Conservation (phyloP, 2,113 vertebrate genomes). For the Phylloscopus whistleri region DNA sequence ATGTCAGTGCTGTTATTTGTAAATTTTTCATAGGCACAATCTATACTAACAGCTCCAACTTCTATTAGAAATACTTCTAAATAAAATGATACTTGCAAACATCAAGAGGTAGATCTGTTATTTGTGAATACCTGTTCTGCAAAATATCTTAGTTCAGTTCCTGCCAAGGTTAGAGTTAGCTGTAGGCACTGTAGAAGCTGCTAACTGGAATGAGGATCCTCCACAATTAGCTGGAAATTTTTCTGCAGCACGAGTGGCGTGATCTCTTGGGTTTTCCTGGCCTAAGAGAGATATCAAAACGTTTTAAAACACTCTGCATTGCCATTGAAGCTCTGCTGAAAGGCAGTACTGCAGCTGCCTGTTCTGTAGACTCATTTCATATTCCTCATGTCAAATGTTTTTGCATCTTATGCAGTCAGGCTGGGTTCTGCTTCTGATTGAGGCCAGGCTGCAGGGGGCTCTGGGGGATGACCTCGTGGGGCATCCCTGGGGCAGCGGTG, state of each 20-base stretch:
- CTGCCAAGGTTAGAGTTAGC: background rate
- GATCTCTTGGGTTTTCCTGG: background rate
- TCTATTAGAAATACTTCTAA: background rate
- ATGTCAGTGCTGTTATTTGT: background rate
- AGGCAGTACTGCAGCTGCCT: background rate
- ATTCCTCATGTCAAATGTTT: background rate
- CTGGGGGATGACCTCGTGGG: background rate
- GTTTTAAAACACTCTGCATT: background rate
- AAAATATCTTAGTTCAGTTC: background rate
- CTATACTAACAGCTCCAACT: background rate
- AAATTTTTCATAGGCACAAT: background rate
- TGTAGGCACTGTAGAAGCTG: background rate
- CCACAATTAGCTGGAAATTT: background rate
- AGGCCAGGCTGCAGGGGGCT: background rate
- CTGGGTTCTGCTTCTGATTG: background rate
- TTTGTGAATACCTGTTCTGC: background rate
- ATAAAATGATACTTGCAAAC: background rate
- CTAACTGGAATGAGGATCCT: background rate
- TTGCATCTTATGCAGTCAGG: background rate
- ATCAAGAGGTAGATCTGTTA: background rate
- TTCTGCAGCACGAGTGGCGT: background rate
- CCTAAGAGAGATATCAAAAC: background rate
- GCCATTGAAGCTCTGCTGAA: background rate
- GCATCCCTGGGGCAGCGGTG: background rate
- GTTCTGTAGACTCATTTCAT: background rate